phyloP scores from a whole-genome alignment of 1,140 invertebrate genomes.

The Phenacoccus solenopsis region DNA sequence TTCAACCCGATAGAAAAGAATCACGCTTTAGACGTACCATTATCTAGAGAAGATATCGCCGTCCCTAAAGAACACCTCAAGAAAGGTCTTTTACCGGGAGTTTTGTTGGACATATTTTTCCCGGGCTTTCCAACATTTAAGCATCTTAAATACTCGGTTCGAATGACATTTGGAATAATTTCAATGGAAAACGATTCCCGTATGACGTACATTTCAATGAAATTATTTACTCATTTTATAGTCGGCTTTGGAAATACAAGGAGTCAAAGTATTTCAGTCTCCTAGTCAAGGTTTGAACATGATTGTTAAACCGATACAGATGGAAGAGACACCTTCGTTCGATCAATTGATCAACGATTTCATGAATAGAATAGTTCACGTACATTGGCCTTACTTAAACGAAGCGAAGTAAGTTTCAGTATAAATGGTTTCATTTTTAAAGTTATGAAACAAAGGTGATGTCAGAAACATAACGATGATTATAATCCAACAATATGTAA shows the following conservation, averaged over 20 bases:
- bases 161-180: not conserved
- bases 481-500: no score
- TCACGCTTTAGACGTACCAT: slow-evolving; percentile 24
- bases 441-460: no score
- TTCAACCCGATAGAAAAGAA: slow-evolving; percentile 49
- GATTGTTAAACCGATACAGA: slow-evolving; percentile 51
- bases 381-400: slow-evolving; percentile 78
- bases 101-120: slow-evolving; percentile 55
- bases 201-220: not conserved
- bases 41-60: slow-evolving; percentile 45
- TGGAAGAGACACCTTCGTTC: slow-evolving; percentile 27
- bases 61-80: slow-evolving; percentile 47
- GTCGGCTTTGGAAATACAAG: slow-evolving; percentile 49
- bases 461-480: no score
- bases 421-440: not conserved
- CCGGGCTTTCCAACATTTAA: slow-evolving; percentile 84
- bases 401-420: slow-evolving; percentile 39
- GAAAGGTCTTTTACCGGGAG: slow-evolving; percentile 59
- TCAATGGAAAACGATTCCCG: not conserved
- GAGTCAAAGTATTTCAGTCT: slow-evolving; percentile 74
- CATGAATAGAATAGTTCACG: slow-evolving; percentile 59
- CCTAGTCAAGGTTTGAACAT: slow-evolving; percentile 65
- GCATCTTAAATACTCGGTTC: slow-evolving; percentile 56
- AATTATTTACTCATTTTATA: slow-evolving; percentile 24
- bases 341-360: slow-evolving; percentile 42